A percentile compares a stretch with the other conserved stretches of the same genome.
Evolutionary conservation across 2,888 invertebrate species (phyloP).

Genomic region (Doris montereyensis): DNA sequence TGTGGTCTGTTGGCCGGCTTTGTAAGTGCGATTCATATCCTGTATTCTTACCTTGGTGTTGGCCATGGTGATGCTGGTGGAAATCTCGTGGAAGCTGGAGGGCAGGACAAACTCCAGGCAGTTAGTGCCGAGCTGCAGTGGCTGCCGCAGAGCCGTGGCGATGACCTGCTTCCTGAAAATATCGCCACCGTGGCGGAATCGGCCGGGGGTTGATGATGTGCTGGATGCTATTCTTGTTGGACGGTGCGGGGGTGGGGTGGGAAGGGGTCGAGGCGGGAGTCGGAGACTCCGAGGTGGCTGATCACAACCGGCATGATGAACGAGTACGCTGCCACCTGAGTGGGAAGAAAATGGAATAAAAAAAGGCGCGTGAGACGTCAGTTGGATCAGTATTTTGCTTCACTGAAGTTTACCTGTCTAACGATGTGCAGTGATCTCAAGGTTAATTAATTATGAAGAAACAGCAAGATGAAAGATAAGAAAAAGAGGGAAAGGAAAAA

Average conservation of each 20-base stretch:
- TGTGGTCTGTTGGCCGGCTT: too few species aligned
- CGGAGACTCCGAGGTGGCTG: slow-evolving; percentile 67
- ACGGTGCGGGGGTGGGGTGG: slow-evolving; percentile 62
- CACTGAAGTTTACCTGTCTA: too few species aligned
- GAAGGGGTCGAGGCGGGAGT: slow-evolving; percentile 64
- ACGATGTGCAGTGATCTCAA: too few species aligned
- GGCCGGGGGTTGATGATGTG: slow-evolving; percentile 68
- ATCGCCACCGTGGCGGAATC: slow-evolving; percentile 63
- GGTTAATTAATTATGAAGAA: too few species aligned
- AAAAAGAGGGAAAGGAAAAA: too few species aligned
- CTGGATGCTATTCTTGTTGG: slow-evolving; percentile 63
- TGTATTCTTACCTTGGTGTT: slow-evolving; percentile 52
- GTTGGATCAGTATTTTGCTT: too few species aligned
- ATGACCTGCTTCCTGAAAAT: slow-evolving; percentile 69
- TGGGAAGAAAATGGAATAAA: slow-evolving; percentile 9
- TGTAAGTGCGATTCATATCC: too few species aligned
- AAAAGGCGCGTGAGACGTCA: too few species aligned
- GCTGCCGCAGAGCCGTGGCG: slow-evolving; percentile 71
- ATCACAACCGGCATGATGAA: slow-evolving; percentile 70
- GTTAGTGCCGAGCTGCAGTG: slow-evolving; percentile 66
- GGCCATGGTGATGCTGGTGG: slow-evolving; percentile 47
- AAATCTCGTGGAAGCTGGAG: slow-evolving; percentile 56
- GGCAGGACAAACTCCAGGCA: slow-evolving; percentile 66
- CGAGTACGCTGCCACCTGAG: slow-evolving; percentile 72
- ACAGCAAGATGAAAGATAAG: too few species aligned